Evolutionary conservation across 2,888 invertebrate genomes (phyloP).

Genomic region (Rhimphoctona megacephalus): DNA sequence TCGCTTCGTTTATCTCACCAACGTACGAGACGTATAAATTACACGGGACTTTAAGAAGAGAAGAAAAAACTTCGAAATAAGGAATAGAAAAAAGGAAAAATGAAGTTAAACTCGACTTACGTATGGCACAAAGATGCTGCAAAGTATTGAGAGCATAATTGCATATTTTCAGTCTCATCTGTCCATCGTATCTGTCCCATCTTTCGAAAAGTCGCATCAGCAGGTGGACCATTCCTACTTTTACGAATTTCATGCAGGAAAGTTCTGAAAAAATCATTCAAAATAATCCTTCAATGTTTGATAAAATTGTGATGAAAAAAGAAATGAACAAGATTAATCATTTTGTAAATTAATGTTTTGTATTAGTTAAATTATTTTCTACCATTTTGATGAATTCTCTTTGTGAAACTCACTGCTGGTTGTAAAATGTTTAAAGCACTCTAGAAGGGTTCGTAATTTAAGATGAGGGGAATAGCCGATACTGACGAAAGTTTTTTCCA

Average conservation of each 20-base stretch:
- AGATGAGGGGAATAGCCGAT: constrained; percentile 88
- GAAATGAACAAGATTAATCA: neutral
- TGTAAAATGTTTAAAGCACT: constrained; percentile 89
- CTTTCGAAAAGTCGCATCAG: constrained; percentile 88
- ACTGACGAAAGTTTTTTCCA: constrained; percentile 87
- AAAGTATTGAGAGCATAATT: constrained; percentile 87
- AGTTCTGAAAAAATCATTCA: constrained; percentile 84
- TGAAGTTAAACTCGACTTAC: constrained; percentile 84
- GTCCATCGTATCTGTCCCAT: constrained; percentile 89
- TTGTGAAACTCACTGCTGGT: constrained; percentile 87
- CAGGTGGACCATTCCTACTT: constrained; percentile 87
- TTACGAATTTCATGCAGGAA: constrained; percentile 88
- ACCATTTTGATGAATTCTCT: neutral
- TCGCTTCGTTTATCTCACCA: neutral
- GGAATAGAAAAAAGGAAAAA: neutral
- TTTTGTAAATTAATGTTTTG: neutral
- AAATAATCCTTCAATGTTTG: neutral
- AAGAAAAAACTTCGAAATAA: constrained; percentile 65
- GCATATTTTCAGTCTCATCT: constrained; percentile 88
- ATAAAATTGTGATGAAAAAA: neutral
- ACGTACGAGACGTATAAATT: constrained; percentile 25
- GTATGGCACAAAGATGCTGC: constrained; percentile 88
- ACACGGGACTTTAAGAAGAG: constrained; percentile 85
- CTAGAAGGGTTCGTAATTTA: constrained; percentile 88
- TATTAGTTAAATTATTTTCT: neutral